A percentile compares a stretch with the other conserved stretches of the same genome.
Evolutionary conservation across 2,797 vertebrate genomes (phyloP).

Genomic region (Gymnopithys bicolor): DNA sequence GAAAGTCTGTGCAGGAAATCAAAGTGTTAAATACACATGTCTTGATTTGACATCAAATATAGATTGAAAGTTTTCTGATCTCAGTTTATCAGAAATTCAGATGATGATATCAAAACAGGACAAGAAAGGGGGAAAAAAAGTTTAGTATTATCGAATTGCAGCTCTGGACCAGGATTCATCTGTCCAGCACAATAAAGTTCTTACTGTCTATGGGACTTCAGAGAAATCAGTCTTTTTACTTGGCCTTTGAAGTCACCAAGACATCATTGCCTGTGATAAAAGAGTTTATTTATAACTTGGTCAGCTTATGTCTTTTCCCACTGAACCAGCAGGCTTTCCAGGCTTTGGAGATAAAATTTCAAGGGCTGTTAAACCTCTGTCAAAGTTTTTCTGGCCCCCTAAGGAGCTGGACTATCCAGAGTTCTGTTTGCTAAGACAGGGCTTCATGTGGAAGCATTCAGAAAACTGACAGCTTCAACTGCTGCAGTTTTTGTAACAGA

Average conservation of each 20-base stretch:
- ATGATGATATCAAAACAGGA: slow-evolving; percentile 53
- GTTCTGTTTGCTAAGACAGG: slow-evolving; percentile 80
- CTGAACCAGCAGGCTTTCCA: slow-evolving; percentile 83
- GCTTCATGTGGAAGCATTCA: slow-evolving; percentile 79
- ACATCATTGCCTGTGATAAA: slow-evolving; percentile 82
- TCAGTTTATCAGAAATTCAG: slow-evolving; percentile 62
- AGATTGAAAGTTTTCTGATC: slow-evolving; percentile 33
- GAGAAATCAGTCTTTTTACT: slow-evolving; percentile 77
- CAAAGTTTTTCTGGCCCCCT: slow-evolving; percentile 83
- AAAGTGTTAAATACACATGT: not conserved
- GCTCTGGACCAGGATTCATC: slow-evolving; percentile 30
- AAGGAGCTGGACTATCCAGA: slow-evolving; percentile 77
- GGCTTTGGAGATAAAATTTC: slow-evolving; percentile 84
- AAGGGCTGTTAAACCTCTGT: slow-evolving; percentile 86
- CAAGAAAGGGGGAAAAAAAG: slow-evolving; percentile 24
- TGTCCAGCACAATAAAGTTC: slow-evolving; percentile 76
- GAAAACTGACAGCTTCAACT: slow-evolving; percentile 77
- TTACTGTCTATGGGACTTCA: slow-evolving; percentile 80
- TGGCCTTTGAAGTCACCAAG: slow-evolving; percentile 84
- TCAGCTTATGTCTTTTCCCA: slow-evolving; percentile 83
- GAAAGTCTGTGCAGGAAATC: slow-evolving; percentile 7
- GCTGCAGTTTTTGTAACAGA: slow-evolving; percentile 75
- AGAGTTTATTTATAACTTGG: slow-evolving; percentile 86
- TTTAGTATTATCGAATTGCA: slow-evolving; percentile 68
- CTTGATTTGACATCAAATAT: slow-evolving; percentile 17